phyloP scores from a whole-genome alignment of 1,140 invertebrate genomes.

The Drepana arcuata region DNA sequence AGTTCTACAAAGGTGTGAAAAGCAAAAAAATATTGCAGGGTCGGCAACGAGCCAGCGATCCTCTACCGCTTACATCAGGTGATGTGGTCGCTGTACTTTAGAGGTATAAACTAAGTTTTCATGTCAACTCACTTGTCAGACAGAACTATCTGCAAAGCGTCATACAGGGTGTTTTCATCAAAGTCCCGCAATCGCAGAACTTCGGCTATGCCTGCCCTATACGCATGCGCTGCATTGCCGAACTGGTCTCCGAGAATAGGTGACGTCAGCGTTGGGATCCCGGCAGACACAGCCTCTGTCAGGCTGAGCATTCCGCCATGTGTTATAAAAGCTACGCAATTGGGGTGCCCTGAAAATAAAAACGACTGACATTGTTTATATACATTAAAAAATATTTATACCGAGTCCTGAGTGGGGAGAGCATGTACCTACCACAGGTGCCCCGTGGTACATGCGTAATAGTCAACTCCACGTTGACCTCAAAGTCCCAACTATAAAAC shows the following conservation, averaged over 20 bases:
- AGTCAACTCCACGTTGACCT: no score
- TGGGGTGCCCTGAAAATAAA: constrained; percentile 38
- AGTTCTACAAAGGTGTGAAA: no score
- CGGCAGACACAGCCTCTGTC: constrained; percentile 39
- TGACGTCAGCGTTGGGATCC: constrained; percentile 37
- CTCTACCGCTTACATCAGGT: no score
- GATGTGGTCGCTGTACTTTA: no score
- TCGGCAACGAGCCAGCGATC: no score
- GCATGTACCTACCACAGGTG: no score
- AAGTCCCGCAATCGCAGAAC: constrained; percentile 21
- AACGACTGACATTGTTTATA: not conserved
- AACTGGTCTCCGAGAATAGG: constrained; percentile 55
- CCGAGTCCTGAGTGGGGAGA: no score
- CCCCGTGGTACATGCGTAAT: no score
- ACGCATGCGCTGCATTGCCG: constrained; percentile 58
- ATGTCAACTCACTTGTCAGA: constrained; percentile 32
- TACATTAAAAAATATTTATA: no score
- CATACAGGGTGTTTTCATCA: constrained; percentile 18
- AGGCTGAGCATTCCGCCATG: constrained; percentile 72
- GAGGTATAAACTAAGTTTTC: no score
- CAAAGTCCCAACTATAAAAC: no score
- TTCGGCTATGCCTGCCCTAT: constrained; percentile 31
- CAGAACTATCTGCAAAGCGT: constrained; percentile 66
- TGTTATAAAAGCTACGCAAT: constrained; percentile 68
- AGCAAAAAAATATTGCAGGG: no score